Base-by-base conservation (phyloP, 2,797 vertebrate species). In the Atherinosoma microstoma region DNA sequence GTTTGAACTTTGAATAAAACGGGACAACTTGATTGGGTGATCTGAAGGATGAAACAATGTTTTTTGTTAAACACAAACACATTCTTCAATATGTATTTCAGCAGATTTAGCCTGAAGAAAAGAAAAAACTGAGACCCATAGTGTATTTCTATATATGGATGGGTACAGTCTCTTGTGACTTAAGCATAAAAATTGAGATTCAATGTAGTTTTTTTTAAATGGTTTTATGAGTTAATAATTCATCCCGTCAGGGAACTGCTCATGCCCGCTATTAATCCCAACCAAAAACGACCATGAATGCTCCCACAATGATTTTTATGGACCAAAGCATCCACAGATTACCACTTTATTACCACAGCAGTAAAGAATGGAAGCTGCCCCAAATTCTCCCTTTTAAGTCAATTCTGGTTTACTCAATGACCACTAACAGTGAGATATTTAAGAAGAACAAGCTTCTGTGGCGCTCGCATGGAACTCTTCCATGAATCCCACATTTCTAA, bases 251-350 rank as follows among this genome's bases (percentile, higher is more conserved):
- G 24, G 73, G 60, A 86, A 73, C 59, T 72, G 42, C 75, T 82
- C 51, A 54, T 70, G 54, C 51, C 60, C 76, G 54, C 29, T 80
- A 84, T 80, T 64, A 86, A 85, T 83, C 73, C 84, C 60, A 67
- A 53, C 27, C 74, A 75, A 63, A 69, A 78, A 68, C 74, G 78
- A 74, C 58, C 61, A 59, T 32, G 42, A 77, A 68, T 70, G 63
- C 29, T 49, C 70, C 81, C 58, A 61, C 72, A 72, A 60, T 42
- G 20, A 49, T 3, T 49, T n/a, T 16, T 62, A 61, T 51, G 30
- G 71, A 57, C 34, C 70, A 76, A 79, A 49, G 45, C 45, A 70
- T 71, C 67, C 53, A 49, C 42, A 59, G 64, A 70, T 63, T 20
- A 75, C 76, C 63, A 69, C 64, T 78, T 78, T 69, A 62, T 77